phyloP scores from a whole-genome alignment of 2,888 invertebrate genomes.

The Nematopogon swammerdamellus region DNA sequence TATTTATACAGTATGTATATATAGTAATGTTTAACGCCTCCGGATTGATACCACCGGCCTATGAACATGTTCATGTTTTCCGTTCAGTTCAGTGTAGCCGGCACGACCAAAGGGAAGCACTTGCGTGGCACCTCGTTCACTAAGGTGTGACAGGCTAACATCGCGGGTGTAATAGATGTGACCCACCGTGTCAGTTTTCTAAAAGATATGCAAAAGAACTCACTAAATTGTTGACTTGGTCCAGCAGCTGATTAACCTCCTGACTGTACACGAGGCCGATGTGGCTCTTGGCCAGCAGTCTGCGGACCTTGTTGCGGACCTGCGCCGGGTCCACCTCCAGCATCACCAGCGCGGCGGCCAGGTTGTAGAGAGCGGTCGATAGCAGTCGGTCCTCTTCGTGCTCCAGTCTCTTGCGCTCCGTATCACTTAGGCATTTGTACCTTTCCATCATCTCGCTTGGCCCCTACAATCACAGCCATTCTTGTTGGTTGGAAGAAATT shows the following conservation, averaged over 20 bases:
- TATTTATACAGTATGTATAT: too few relatives aligned
- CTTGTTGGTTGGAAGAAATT: too few relatives aligned
- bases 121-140: too few relatives aligned
- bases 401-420: conserved; percentile 90
- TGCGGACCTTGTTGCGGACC: conserved; percentile 80
- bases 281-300: conserved; percentile 96
- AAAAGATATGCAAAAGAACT: conserved; percentile 34
- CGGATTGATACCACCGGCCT: too few relatives aligned
- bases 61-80: too few relatives aligned
- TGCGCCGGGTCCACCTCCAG: conserved; percentile 82
- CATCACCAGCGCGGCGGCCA: conserved; percentile 95
- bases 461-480: conserved; percentile 45
- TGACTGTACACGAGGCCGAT: conserved; percentile 97
- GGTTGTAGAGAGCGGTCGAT: conserved; percentile 93
- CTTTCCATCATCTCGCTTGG: conserved; percentile 99
- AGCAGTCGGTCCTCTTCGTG: conserved; percentile 96
- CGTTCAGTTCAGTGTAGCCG: too few relatives aligned
- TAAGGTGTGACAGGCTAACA: too few relatives aligned
- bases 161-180: too few relatives aligned
- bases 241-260: conserved; percentile 94
- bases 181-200: too few relatives aligned
- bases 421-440: conserved; percentile 89
- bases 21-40: too few relatives aligned
- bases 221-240: conserved; percentile 92
- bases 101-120: too few relatives aligned